Evolutionary conservation across 23 tunicate species (phyloP), one percentile per base, ranked within the genome.

Genomic region (Halocynthia roretzi): DNA sequence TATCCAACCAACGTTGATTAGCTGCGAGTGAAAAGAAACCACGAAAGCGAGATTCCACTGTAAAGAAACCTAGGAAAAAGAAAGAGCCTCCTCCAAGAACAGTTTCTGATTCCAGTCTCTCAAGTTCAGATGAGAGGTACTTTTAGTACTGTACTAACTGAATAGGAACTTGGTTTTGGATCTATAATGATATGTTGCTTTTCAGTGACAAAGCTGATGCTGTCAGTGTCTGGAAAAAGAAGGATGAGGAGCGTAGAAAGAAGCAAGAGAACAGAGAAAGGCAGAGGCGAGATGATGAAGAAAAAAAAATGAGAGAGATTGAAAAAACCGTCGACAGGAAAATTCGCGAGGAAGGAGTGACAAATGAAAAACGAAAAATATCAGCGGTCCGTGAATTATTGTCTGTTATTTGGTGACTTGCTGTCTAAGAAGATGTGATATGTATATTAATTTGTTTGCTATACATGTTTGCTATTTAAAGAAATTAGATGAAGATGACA

Each of bases 201-300:
- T 14, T 10, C 17, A 65, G 70, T 65, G 70, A 65, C 21, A 74
- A 53, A 71, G 96, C 84, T 65, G 97, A 90, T 58, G 81, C 73
- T 50, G 90, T 90, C 6, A 77, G 87, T 6, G 83, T 87, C 11
- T 90, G 97, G 97, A 90, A 90, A 60, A 81, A 77, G 50, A 90
- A 90, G 65, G 97, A 90, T 77, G 90, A 80, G 7, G 85, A 89
- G 71, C 67, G 88, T 61, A 89, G 76, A 57, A 80, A 84, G 65
- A 83, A 80, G 72, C 88, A 80, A 12, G 81, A 80, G 53, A 62
- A 71, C 70, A 83, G 75, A 53, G 75, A 68, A 31, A 73, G 53
- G 40, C 67, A 62, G 55, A 70, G 96, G 49, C 17, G 87, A 68
- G 82, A 89, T 50, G 88, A 83, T 40, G 96, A 89, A 69, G 66